Base-by-base conservation (phyloP, 2,113 vertebrate species). In the Thunnus thynnus region DNA sequence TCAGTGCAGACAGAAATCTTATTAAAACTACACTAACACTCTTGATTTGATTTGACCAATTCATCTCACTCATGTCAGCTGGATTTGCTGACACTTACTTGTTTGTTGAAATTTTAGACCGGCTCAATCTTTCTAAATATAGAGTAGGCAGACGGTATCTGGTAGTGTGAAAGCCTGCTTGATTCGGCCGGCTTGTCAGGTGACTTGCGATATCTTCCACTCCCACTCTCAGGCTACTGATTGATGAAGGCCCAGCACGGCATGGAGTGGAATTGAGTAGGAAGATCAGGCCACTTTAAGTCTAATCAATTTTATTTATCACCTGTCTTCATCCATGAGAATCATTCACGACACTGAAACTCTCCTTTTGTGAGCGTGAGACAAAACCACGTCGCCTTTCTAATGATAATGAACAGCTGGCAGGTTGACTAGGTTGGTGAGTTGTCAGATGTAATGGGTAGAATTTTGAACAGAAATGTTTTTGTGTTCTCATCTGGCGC, bases 241-340 rank as follows among this genome's bases (percentile, higher is more conserved):
- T 86, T 80, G 84, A 90, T 81, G 78, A 69, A 25, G 69, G 54
- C 66, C 36, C 14, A n/a, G 72, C 64, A 3, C 65, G 67, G 65
- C 68, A 55, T 55, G 65, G 73, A 80, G 75, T 47, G 36, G 75
- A 81, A 74, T 76, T 74, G 72, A 85, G 65, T 80, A 14, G 76
- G 55, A 80, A 68, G 80, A 83, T 58, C 56, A 62, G 72, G 17
- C 61, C 74, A 83, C 66, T 83, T 76, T 60, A 56, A 65, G n/a
- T 68, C 50, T 22, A 79, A 88, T 88, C 83, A 58, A 79, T 87
- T 85, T 65, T 54, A 86, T 84, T 85, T 82, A 73, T 79, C 72
- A 51, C 64, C 68, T 67, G 62, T 88, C 83, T 68, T 78, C 61
- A 71, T 81, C 72, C 66, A 64, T 61, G 67, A 87, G 60, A 76